Evolutionary conservation across 2,797 vertebrate genomes (phyloP).

Genomic region (Triplophysa yarkandensis): DNA sequence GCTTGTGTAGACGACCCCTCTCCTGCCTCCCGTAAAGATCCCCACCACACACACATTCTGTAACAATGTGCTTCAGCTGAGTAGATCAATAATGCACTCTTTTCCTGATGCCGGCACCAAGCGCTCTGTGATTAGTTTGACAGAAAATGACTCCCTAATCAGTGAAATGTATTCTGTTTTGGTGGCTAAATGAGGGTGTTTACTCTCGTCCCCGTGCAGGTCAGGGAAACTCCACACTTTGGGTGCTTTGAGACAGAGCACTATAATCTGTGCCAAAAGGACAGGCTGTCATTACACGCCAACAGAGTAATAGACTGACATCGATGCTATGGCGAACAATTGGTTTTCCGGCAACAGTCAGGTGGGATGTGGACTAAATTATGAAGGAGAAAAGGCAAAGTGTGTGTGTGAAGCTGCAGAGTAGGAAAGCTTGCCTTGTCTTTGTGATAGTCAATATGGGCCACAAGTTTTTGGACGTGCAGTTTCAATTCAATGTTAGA

Average conservation of each 20-base stretch:
- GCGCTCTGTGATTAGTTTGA: constrained; percentile 63
- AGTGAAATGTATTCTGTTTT: constrained; percentile 70
- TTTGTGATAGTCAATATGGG: constrained; percentile 43
- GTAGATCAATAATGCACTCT: constrained; percentile 66
- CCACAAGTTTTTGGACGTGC: background rate
- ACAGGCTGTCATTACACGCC: constrained; percentile 80
- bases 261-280: constrained; percentile 77
- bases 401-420: constrained; percentile 29
- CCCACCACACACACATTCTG: constrained; percentile 20
- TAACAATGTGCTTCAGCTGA: constrained; percentile 50
- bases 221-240: constrained; percentile 72
- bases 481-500: constrained; percentile 37
- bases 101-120: constrained; percentile 56
- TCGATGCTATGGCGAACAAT: constrained; percentile 82
- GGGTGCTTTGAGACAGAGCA: constrained; percentile 74
- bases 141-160: constrained; percentile 65
- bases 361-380: constrained; percentile 69
- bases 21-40: constrained; percentile 24
- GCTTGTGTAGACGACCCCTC: constrained; percentile 3
- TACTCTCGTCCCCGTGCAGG: constrained; percentile 69
- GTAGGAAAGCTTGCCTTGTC: constrained; percentile 36
- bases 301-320: constrained; percentile 80
- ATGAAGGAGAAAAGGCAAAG: constrained; percentile 73
- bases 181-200: constrained; percentile 70
- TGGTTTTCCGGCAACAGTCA: constrained; percentile 83